Evolutionary conservation across 2,888 invertebrate genomes (phyloP), one percentile per base, ranked within the genome.

Genomic region (Pristionchus japonicus): DNA sequence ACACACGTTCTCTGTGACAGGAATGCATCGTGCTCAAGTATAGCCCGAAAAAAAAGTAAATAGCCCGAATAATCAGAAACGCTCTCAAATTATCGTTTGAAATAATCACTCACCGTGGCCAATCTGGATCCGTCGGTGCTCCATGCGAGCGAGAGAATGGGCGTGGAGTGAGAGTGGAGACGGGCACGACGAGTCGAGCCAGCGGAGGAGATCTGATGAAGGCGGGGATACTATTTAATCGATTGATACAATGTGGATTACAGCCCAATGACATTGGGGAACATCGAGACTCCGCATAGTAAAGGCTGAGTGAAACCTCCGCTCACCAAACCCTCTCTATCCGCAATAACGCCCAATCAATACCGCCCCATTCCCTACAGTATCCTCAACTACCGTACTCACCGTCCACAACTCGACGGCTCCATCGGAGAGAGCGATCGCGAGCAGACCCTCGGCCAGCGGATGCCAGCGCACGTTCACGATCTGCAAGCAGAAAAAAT

Each of bases 401-500:
- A 88, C 61, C 86, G 89, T 88, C 87, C 90, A 90, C 49, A 90
- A 40, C 20, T 84, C 84, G 64, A 93, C 91, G 0, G 91, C 88
- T 87, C 90, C 88, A 70, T 98, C 98, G 94, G 97, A 97, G 0
- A 97, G 97, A 0, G 97, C 97, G 0, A 97, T 97, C 0, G 97
- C 96, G 64, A 99, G 95, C 1, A 98, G 96, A 95, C 98, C 97
- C 34, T 96, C 95, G 0, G 98, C 98, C 89, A 97, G 96, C 0
- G 98, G 98, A 95, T 98, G 98, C 95, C 96, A 97, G 95, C 97
- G 97, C 23, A 98, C 96, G 90, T 97, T 96, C 95, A 97, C 97
- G 88, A 98, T 97, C 95, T 98, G 98, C 80, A 84, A 94, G 20
- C 1, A 31, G 49, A 27, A 23, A 49, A 31, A 0, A 37, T 34